A percentile compares a stretch with the other conserved stretches of the same genome.
Conservation (phyloP, 2,888 invertebrate genomes). For the Dromius quadrimaculatus region DNA sequence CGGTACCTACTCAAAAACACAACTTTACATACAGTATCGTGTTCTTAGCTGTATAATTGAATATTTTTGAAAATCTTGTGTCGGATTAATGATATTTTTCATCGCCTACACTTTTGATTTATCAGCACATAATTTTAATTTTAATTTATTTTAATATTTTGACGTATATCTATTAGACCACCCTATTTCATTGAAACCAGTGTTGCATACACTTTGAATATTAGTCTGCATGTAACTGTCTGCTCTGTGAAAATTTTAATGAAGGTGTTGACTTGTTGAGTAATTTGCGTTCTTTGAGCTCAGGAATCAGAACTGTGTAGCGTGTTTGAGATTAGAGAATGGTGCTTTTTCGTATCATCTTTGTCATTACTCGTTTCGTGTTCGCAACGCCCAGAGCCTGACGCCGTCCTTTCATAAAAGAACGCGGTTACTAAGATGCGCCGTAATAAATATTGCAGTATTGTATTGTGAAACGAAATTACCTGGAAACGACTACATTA, state of each 20-base stretch:
- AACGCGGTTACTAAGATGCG: slow-evolving; percentile 34
- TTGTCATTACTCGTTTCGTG: slow-evolving; percentile 20
- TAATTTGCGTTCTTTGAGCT: slow-evolving; percentile 38
- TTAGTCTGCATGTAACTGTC: not conserved
- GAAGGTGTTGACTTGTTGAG: slow-evolving; percentile 18
- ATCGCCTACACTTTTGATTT: too few relatives aligned
- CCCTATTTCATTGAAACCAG: too few relatives aligned
- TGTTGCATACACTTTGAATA: not conserved
- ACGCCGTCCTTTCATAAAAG: slow-evolving; percentile 20
- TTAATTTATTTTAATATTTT: too few relatives aligned
- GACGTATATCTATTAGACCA: too few relatives aligned
- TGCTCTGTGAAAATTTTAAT: slow-evolving; percentile 29
- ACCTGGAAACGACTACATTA: slow-evolving; percentile 29
- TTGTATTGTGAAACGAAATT: slow-evolving; percentile 33
- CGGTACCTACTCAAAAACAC: too few relatives aligned
- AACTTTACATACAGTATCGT: too few relatives aligned
- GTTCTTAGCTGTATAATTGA: too few relatives aligned
- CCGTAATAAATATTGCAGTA: slow-evolving; percentile 38
- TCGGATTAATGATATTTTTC: too few relatives aligned
- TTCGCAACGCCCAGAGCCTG: too few relatives aligned
- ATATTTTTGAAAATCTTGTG: too few relatives aligned
- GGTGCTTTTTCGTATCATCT: slow-evolving; percentile 20
- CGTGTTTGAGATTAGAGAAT: slow-evolving; percentile 1
- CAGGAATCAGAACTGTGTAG: not conserved
- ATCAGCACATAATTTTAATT: too few relatives aligned